Base-by-base conservation (phyloP, 2,113 vertebrate genomes). In the Cyanoderma ruficeps region DNA sequence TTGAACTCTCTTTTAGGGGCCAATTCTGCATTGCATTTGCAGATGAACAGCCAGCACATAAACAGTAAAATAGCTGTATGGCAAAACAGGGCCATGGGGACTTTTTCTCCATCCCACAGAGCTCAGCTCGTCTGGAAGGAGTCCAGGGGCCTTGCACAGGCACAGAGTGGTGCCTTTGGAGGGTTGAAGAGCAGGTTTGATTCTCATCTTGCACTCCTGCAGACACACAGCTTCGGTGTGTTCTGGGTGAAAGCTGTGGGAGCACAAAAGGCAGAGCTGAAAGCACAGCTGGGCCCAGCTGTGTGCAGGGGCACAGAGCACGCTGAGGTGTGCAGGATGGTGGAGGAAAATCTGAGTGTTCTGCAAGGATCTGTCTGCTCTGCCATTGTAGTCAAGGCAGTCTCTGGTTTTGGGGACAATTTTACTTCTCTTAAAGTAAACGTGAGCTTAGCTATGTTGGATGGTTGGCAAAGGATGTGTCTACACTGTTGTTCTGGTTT, bases 211-310 rank as follows among this genome's bases (percentile, higher is more conserved):
- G 24, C 27, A 27, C 19, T 44, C 28, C 24, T 76, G 49, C 39
- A 56, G 64, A 56, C 47, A 31, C 15, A n/a, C 2, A 37, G n/a
- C 46, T 60, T 56, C 1, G 0, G 4, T 47, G 53, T 30, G 1
- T 52, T 39, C 23, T 42, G 15, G n/a, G 21, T 50, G 44, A 63
- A 71, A 79, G 47, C 25, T 79, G 47, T 21, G 31, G 61, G 44
- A 33, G 28, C 47, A 59, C n/a, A 46, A n/a, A 79, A 56, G 19
- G 9, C 4, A 1, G 33, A 46, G 21, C 2, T 31, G 50, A 16
- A 27, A 31, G 77, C 50, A 47, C 41, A 67, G 41, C 50, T 46
- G 50, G 27, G 27, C 50, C 50, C 50, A 56, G n/a, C 50, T 67
- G 39, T 67, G 50, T 67, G 61, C 33, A 67, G 50, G 50, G 50